Evolutionary conservation across 2,888 invertebrate genomes (phyloP), one percentile per base, ranked within the genome.

Genomic region (Drosophila birchii): DNA sequence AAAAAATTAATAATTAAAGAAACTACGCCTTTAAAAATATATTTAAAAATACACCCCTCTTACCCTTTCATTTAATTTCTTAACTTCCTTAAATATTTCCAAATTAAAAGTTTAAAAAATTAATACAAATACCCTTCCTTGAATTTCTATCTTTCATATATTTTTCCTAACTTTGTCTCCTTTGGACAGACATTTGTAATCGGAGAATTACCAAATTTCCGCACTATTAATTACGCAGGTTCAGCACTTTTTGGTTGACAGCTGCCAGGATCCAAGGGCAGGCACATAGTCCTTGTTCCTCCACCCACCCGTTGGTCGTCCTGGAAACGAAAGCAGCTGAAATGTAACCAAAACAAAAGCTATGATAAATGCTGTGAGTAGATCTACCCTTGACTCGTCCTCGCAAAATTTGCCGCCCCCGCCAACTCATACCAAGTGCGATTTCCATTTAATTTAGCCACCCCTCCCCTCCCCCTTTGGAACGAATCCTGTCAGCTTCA

Each of bases 331-430:
- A 69, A 59, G 41, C 64, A 54, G 56, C 57, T 62, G 55, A 61
- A 58, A 47, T 63, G 70, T 75, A 75, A 60, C 70, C 75, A 70
- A 69, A 75, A 75, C 75, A 75, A 75, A 75, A 63, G 62, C 62
- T 56, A 62, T 75, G 75, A 74, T 62, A 75, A 75, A 75, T 68
- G 75, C 36, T 67, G 36, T 74, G 67, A 67, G 41, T 61, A 57
- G 44, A 69, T 58, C 59, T 39, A 74, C 68, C 74, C 74, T 63
- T 60, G 47, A 60, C 34, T 47, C 34, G 39, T 64, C 64, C 59
- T 44, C 38, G 7, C 36, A 12, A 38, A 39, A 20, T 43, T 43
- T 43, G 16, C 9, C 59, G 47, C 60, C 63, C 47, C 63, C 56
- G 26, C 45, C 36, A 49, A 29, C 26, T 23, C 39, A 11, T n/a